Conservation (phyloP, 2,888 invertebrate species). For the Lithodes maja region DNA sequence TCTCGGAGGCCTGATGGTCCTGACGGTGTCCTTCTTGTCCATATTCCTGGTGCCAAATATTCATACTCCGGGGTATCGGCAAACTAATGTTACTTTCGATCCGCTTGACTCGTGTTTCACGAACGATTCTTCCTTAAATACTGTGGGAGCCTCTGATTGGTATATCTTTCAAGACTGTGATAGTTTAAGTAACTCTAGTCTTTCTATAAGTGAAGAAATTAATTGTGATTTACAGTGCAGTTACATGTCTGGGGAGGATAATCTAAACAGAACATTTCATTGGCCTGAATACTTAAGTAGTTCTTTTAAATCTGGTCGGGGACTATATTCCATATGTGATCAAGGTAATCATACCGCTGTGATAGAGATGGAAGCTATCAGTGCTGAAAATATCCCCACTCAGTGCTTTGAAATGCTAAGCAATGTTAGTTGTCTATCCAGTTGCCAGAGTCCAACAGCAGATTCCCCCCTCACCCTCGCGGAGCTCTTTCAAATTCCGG, state of each 20-base stretch:
- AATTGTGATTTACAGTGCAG: slow-evolving; percentile 3
- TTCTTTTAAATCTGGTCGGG: neutral
- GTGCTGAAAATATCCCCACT: too few relatives aligned
- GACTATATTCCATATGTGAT: neutral
- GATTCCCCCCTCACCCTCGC: neutral
- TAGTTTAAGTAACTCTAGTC: neutral
- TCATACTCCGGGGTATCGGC: neutral
- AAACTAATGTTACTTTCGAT: neutral
- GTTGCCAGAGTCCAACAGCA: neutral
- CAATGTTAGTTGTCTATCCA: too few relatives aligned
- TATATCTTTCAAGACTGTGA: neutral
- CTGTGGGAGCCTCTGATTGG: neutral
- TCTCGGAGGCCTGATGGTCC: slow-evolving; percentile 30
- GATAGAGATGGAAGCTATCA: too few relatives aligned
- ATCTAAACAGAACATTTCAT: neutral
- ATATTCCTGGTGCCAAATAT: slow-evolving; percentile 48
- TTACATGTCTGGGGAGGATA: neutral
- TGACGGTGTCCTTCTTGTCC: slow-evolving; percentile 33
- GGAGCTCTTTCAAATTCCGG: neutral
- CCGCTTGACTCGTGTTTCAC: neutral
- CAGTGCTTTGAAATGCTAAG: too few relatives aligned
- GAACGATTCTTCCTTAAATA: neutral
- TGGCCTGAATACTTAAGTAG: neutral
- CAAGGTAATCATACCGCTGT: neutral
- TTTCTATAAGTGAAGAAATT: neutral